Evolutionary conservation across 2,888 invertebrate genomes (phyloP), one percentile per base, ranked within the genome.

Genomic region (Hydraecia micacea): DNA sequence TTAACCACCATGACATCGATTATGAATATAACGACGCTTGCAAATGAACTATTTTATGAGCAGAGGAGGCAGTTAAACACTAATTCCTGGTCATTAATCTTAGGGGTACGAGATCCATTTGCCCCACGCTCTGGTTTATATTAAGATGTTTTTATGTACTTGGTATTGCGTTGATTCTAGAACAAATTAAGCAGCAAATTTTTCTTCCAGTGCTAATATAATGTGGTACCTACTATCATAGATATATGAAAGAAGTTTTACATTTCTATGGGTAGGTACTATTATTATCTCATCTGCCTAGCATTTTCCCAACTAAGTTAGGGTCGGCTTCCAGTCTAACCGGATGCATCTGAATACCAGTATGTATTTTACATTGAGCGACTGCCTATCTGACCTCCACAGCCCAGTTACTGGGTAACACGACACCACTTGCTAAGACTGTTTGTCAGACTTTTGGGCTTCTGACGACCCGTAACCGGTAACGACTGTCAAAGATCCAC

Each of bases 21-120:
- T 73, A 81, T 73, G 73, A 71, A 85, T 62, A 63, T 73, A 73
- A 74, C 67, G 73, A 77, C 62, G 39, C 60, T 77, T 60, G 52
- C 73, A 86, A 73, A 79, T 73, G 79, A 86, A 75, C n/a, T 73
- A 21, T 73, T 86, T 83, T 84, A 86, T 66, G 78, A 65, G n/a
- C n/a, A 11, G 18, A 65, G 71, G 32, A 9, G 25, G 71, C 60
- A 63, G 36, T 81, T 58, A 84, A 69, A 60, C 58, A 77, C 73
- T 82, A 86, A 83, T 82, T 77, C 58, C 60, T 55, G 2, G 78
- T 74, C 78, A 52, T 86, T 82, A 83, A 82, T 73, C 63, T 32
- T 46, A 18, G 32, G 63, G 70, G 28, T 6, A 28, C 55, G 60
- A 42, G 63, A 36, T 36, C 71, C 58, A 86, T 86, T 83, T 82